Evolutionary conservation across 2,113 vertebrate species (phyloP), one percentile per base, ranked within the genome.

Genomic region (Tragelaphus buxtoni): DNA sequence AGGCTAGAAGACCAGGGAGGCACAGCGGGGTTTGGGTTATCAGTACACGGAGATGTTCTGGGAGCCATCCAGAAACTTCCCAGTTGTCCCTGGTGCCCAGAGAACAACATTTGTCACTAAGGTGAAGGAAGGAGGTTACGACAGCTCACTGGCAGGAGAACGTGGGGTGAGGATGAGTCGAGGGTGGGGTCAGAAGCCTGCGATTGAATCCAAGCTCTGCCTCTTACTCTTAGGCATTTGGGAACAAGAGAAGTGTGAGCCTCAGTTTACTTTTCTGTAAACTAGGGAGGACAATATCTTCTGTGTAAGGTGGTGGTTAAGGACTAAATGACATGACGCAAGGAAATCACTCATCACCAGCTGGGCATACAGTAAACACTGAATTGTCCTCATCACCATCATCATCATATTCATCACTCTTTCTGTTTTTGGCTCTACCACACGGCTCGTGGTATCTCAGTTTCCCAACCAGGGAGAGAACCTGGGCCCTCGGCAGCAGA

Each of bases 131-230:
- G 16, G 28, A 58, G 17, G 4, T 2, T 3, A 42, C 0, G 0
- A 18, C 91, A 80, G 56, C 56, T 45, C 20, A 39, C 20, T 3
- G 2, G 32, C 35, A n/a, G 24, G 24, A 85, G 77, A n/a, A 26
- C 0, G 0, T 0, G 47, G 3, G 14, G 9, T 30, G 1, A 45
- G 9, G 28, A 28, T 0, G 2, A 47, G 13, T 8, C 4, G 24
- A 45, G 24, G 3, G 2, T 1, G 4, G 28, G 47, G 22, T 3
- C 1, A 0, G 24, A 24, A 74, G 61, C 24, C 60, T 45, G 9
- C 0, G 0, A 20, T 22, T 14, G 45, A 47, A 86, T 7, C 28
- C 10, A 7, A 42, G 84, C 83, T 56, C 63, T 49, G 51, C 61
- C 42, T 60, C 79, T 53, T 22, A 24, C 16, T 13, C 49, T 4